Percentiles rank a stretch among this genome's conserved stretches.
Conservation (phyloP, 2,797 vertebrate genomes). For the Thamnophis elegans region DNA sequence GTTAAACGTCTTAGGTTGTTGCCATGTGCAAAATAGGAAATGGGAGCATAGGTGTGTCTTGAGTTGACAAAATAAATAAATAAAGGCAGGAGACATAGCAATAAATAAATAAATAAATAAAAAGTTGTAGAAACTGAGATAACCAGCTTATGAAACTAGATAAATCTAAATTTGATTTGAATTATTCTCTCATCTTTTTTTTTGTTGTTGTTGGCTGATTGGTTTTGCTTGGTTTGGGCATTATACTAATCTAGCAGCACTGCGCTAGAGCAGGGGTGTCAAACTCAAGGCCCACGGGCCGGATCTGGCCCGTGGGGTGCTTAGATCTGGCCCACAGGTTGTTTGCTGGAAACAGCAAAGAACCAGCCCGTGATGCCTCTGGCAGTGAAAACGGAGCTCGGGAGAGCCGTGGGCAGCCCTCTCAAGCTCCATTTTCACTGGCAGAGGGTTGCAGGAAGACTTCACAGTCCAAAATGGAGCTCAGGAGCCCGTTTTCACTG, state of each 20-base stretch:
- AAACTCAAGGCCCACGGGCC: no score
- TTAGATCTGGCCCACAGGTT: no score
- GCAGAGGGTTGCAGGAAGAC: no score
- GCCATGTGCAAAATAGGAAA: neutral
- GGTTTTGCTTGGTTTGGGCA: neutral
- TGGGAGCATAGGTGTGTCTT: neutral
- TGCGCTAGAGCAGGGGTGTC: neutral
- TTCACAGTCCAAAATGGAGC: no score
- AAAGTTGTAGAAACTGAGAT: neutral
- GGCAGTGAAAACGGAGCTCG: no score
- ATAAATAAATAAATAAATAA: neutral
- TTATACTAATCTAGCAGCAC: neutral
- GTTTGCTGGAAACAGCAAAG: no score
- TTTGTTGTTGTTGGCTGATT: neutral
- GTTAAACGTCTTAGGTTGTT: neutral
- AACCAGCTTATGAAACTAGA: neutral
- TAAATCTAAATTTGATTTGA: neutral
- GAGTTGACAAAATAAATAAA: neutral
- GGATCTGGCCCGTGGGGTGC: no score
- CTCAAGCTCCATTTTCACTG: no score
- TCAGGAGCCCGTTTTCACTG: no score
- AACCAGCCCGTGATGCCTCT: no score
- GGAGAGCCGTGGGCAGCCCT: no score
- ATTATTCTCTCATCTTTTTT: neutral
- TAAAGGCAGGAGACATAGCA: neutral